Base-by-base conservation (phyloP, 2,113 vertebrate species). In the Calidris pugnax region DNA sequence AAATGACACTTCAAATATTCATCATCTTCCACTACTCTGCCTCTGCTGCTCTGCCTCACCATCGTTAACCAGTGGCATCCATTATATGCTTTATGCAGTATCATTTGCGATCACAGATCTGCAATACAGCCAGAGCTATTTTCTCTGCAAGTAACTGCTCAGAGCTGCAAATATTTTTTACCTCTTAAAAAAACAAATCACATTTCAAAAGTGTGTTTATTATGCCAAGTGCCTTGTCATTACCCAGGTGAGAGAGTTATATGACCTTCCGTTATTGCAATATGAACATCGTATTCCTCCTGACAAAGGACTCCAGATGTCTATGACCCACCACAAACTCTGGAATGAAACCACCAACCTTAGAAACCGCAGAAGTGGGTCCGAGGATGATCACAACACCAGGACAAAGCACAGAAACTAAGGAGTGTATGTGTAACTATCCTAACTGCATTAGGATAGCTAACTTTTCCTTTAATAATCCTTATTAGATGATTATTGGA, bases 1-100 rank as follows among this genome's bases (percentile, higher is more conserved):
- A 96, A 92, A 74, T 68, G 60, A 71, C 94, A 85, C 92, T 93
- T 91, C 80, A 68, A 55, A 68, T 93, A 92, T 94, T 92, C 84
- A 95, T 90, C 89, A 92, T 59, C 64, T 78, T 94, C 77, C 47
- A 81, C 84, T 50, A 13, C 32, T 81, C 80, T 85, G 77, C 88
- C 68, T 48, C 72, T 69, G 87, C 80, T 77, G 16, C 60, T 75
- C 56, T 85, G 85, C 75, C 79, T 83, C 27, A 21, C 81, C 47
- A 50, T 74, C 79, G 73, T 74, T 89, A 93, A 84, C 83, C 75
- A 83, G 79, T 57, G 74, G 64, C 76, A 90, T 55, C 75, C 41
- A 20, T 66, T 84, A 56, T 2, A 62, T 43, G 56, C 66, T 79
- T 82, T 85, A 53, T 39, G 75, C 50, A 73, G 67, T 14, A 37